phyloP scores from a whole-genome alignment of 2,113 vertebrate genomes.

The Vimba vimba region DNA sequence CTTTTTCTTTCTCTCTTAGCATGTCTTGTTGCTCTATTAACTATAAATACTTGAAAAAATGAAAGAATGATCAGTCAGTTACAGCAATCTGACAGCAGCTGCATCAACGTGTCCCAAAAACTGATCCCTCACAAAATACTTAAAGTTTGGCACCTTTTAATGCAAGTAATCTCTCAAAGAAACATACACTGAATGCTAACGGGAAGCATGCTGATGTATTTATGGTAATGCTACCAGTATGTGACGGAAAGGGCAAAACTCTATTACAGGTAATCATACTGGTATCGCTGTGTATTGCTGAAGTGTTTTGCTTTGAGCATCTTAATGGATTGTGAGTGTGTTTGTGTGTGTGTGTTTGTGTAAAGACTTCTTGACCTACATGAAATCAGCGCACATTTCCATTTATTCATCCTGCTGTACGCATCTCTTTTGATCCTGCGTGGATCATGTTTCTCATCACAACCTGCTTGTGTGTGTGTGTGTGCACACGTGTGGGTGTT shows the following conservation, averaged over 20 bases:
- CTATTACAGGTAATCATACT: slow-evolving; percentile 32
- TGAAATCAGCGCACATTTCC: slow-evolving; percentile 41
- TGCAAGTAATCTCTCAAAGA: neutral
- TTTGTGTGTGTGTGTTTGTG: slow-evolving; percentile 50
- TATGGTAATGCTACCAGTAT: neutral
- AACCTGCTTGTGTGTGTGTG: slow-evolving; percentile 42
- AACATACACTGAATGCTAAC: slow-evolving; percentile 19
- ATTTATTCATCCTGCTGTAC: slow-evolving; percentile 50
- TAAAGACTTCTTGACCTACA: slow-evolving; percentile 51
- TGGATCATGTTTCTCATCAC: slow-evolving; percentile 45
- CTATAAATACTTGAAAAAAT: neutral
- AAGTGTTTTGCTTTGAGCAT: slow-evolving; percentile 21
- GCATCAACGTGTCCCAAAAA: neutral
- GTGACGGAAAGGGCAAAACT: slow-evolving; percentile 2
- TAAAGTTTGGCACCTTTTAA: slow-evolving; percentile 4
- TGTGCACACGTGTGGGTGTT: slow-evolving; percentile 30
- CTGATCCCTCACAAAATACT: neutral
- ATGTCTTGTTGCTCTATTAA: neutral
- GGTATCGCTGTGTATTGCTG: slow-evolving; percentile 3
- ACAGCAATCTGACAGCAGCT: neutral
- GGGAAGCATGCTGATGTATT: neutral
- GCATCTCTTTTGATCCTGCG: slow-evolving; percentile 50
- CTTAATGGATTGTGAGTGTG: slow-evolving; percentile 16
- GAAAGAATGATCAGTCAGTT: slow-evolving; percentile 34
- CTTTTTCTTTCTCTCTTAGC: slow-evolving; percentile 1